A percentile compares a stretch with the other conserved stretches of the same genome.
Evolutionary conservation across 2,888 invertebrate species (phyloP).

Genomic region (Agriopis leucophaearia): DNA sequence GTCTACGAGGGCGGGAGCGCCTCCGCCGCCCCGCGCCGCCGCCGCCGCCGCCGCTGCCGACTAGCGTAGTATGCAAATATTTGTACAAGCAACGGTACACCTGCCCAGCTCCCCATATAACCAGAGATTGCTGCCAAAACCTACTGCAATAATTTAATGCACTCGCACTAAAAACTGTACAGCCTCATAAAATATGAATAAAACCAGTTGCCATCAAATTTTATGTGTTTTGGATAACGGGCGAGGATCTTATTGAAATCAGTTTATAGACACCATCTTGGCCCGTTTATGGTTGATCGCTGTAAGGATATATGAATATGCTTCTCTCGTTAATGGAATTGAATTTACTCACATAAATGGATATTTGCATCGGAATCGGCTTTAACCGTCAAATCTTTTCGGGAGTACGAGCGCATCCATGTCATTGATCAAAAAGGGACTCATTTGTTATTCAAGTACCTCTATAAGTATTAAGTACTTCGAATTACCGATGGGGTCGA

Average conservation of each 20-base stretch:
- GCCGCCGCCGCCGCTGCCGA: constrained; percentile 15
- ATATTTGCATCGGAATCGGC: constrained; percentile 15
- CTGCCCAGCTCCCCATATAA: constrained; percentile 27
- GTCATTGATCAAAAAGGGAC: constrained; percentile 1
- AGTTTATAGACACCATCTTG: constrained; percentile 37
- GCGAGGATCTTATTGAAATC: constrained; percentile 35
- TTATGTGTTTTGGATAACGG: constrained; percentile 40
- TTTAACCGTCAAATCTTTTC: constrained; percentile 6
- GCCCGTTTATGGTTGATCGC: constrained; percentile 31
- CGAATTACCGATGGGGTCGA: too few species aligned
- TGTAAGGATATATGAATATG: constrained; percentile 38
- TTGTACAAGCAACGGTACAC: constrained; percentile 40
- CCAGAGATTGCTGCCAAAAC: constrained; percentile 33
- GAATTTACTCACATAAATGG: constrained; percentile 11
- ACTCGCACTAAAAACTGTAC: constrained; percentile 35
- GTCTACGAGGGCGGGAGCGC: constrained; percentile 34
- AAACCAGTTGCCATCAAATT: constrained; percentile 35
- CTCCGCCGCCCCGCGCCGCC: constrained; percentile 12
- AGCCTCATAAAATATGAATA: constrained; percentile 37
- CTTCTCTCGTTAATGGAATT: constrained; percentile 28
- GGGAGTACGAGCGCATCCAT: neutral
- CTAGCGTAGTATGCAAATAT: constrained; percentile 48
- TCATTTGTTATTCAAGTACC: neutral
- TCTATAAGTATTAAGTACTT: neutral
- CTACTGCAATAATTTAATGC: constrained; percentile 38